Evolutionary conservation across 2,888 invertebrate genomes (phyloP).

Genomic region (Torymus texanus): DNA sequence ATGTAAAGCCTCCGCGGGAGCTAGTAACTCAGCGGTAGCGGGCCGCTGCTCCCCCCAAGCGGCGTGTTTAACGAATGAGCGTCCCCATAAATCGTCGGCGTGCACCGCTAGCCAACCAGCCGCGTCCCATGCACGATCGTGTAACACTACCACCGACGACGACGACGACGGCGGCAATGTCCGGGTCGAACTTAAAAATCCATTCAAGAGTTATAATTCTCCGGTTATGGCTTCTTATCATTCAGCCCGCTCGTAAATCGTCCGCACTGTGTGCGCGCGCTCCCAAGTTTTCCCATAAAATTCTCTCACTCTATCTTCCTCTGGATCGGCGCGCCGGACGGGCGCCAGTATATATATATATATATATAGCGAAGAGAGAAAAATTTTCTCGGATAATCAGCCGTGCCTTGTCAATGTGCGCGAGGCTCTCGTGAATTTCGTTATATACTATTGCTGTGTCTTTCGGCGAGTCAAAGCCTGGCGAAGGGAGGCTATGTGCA

Average conservation of each 20-base stretch:
- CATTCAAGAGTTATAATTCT: constrained; percentile 38
- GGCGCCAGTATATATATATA: background rate
- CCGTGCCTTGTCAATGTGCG: background rate
- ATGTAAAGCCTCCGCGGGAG: constrained; percentile 21
- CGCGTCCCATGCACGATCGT: no score
- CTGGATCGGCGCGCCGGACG: background rate
- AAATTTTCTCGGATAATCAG: constrained; percentile 38
- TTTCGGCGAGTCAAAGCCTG: constrained; percentile 19
- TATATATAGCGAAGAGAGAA: constrained; percentile 19
- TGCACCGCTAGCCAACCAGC: background rate
- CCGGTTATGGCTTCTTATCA: constrained; percentile 39
- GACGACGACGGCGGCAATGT: no score
- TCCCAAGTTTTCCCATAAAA: constrained; percentile 40
- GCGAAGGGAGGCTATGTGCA: background rate
- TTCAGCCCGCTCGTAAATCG: constrained; percentile 38
- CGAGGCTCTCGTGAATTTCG: background rate
- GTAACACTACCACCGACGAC: no score
- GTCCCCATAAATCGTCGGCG: constrained; percentile 20
- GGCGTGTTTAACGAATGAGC: constrained; percentile 29
- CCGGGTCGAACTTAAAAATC: constrained; percentile 35
- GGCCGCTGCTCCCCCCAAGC: constrained; percentile 1
- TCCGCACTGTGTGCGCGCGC: background rate
- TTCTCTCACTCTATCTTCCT: constrained; percentile 22
- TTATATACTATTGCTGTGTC: constrained; percentile 9
- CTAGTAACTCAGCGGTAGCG: constrained; percentile 21